Base-by-base conservation (phyloP, 2,888 invertebrate genomes). In the Periphyllus acericola region DNA sequence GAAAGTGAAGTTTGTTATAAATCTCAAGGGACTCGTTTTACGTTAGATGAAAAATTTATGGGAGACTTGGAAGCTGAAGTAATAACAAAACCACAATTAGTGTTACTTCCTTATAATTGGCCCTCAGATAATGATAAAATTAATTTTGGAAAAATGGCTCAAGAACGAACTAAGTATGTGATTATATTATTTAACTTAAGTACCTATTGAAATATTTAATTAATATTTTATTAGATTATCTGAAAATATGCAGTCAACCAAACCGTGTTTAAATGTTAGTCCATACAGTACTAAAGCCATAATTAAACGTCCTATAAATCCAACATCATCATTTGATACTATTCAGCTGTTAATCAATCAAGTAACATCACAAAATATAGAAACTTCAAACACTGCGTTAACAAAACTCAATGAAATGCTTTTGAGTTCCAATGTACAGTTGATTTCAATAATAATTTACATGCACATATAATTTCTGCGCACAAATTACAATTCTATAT, bases 61-160 rank as follows among this genome's bases (percentile, higher is more conserved):
- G 9, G 19, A 32, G 60, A 79, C 11, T 79, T 79, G 32, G 79
- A 79, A 29, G 79, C 79, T 11, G 60, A 60, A 79, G 55, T 52
- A 32, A 79, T 79, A 52, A 79, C 55, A 32, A 60, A 19, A 79
- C 79, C 79, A 60, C 8, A 79, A 79, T 34, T 79, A 25, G 32
- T 19, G 34, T 79, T 79, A 34, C 34, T 19, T 25, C 32, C 60
- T 17, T 79, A 79, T 25, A 60, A 55, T 19, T 79, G 79, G 79
- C 32, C n/a, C 34, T 6, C 32, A 52, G 55, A 52, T 6, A 11
- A 29, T 60, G 21, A 60, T 19, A 32, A 79, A 34, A 55, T 8
- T 0, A 29, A 52, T 29, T 79, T 32, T 60, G 40, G 29, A 79
- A 29, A 60, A n/a, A 55, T 14, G 14, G 1, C 19, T 29, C 55